Evolutionary conservation across 2,888 invertebrate species (phyloP), one percentile per base, ranked within the genome.

Genomic region (Caenorhabditis virilis): DNA sequence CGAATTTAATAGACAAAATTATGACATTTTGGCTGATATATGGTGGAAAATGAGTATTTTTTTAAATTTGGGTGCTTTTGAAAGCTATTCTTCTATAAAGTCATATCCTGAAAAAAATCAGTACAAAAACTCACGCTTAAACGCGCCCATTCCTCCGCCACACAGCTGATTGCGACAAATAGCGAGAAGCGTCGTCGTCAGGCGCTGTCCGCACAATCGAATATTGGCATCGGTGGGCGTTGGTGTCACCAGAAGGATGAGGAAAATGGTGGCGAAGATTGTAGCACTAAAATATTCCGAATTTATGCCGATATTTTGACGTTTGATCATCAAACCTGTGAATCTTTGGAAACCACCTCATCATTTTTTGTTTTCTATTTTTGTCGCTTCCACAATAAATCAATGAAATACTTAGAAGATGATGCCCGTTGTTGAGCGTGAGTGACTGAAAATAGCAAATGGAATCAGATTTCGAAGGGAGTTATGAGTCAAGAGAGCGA

Each of bases 151-250:
- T 35, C 69, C 72, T 35, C 69, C 72, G 22, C 74, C 76, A 46
- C 79, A 79, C 18, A 79, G 41, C 41, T 76, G 74, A 52, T 77
- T 77, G 36, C 68, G 67, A 60, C 79, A 79, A 13, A 79, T 45
- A 16, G 69, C 65, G 16, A 70, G 57, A 22, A 79, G 66, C 0
- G 74, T 74, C 36, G 61, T 50, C 11, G 78, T 79, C 30, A 79
- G 77, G 39, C 74, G 72, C 16, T 56, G 36, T 27, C 78, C 78
- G 55, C 79, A 79, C 38, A 79, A 59, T 43, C 79, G 74, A n/a
- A 79, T 51, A 18, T 52, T 70, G 48, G 73, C 72, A 18, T 61
- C 70, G 33, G 65, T 27, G 4, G 50, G 61, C 11, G 58, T 36
- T 6, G 63, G 59, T 15, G 50, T 16, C 15, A 58, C 26, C 15